These are phyloP conservation scores for Cnemophilus loriae DNA, from an alignment of 2,113 vertebrate species.

Conservation along the genomic window DNA sequence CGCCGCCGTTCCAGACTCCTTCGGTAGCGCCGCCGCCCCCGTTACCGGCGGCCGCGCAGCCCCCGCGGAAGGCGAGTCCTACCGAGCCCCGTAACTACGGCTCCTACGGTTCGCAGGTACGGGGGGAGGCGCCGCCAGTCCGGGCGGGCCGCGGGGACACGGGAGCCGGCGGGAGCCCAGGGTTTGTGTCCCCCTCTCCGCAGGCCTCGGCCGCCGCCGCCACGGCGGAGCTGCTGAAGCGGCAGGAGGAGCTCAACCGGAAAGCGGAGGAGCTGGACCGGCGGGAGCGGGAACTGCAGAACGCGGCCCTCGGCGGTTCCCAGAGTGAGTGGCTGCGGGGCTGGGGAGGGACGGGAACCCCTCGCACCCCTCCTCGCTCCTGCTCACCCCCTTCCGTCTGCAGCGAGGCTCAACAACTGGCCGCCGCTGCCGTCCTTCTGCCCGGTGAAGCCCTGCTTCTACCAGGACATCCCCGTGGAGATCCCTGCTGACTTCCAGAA, in stretches of 20 bases:
- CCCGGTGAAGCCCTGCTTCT: slow-evolving; percentile 92
- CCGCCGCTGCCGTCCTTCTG: slow-evolving; percentile 91
- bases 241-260: slow-evolving; percentile 92
- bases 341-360: not conserved
- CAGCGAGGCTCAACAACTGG: slow-evolving; percentile 91
- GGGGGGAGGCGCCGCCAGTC: not conserved
- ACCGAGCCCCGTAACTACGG: slow-evolving; percentile 89
- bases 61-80: slow-evolving; percentile 79
- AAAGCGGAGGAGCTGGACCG: slow-evolving; percentile 90
- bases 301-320: slow-evolving; percentile 75
- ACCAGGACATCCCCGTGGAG: slow-evolving; percentile 92
- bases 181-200: no score
- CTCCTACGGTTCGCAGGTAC: slow-evolving; percentile 87
- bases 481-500: slow-evolving; percentile 90
- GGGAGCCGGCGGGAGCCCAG: not conserved
- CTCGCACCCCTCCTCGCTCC: not conserved
- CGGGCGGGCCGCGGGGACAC: not conserved
- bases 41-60: slow-evolving; percentile 45
- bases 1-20: slow-evolving; percentile 74
- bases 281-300: slow-evolving; percentile 86
- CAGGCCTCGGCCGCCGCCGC: slow-evolving; percentile 73
- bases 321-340: slow-evolving; percentile 62
- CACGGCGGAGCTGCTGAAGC: slow-evolving; percentile 85
- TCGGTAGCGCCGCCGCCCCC: slow-evolving; percentile 43
- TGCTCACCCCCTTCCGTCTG: not conserved